phyloP scores from a whole-genome alignment of 2,797 vertebrate species.

The Trichosurus vulpecula region DNA sequence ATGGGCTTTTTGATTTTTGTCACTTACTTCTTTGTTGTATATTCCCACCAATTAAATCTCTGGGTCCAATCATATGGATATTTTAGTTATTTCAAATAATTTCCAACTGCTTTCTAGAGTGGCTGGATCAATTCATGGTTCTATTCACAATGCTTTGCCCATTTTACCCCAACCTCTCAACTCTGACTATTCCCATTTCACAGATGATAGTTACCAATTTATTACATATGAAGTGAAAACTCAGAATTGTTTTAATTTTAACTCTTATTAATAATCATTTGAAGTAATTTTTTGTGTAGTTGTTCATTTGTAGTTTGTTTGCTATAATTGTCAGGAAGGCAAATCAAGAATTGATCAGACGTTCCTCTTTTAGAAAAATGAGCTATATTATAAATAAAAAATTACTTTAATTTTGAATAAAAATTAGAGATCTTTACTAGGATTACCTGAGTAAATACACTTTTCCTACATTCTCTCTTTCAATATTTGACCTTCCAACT shows the following conservation, averaged over 20 bases:
- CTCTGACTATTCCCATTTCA: neutral
- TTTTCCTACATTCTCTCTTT: neutral
- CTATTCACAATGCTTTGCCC: neutral
- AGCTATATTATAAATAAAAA: neutral
- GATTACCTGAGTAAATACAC: neutral
- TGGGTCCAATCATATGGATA: neutral
- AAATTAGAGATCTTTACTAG: neutral
- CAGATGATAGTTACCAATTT: neutral
- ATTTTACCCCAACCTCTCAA: neutral
- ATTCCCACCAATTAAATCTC: neutral
- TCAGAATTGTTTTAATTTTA: neutral
- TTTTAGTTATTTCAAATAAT: neutral
- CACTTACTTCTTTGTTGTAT: neutral
- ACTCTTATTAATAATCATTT: neutral
- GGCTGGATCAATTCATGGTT: neutral
- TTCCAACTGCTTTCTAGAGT: neutral
- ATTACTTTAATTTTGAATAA: neutral
- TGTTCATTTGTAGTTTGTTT: neutral
- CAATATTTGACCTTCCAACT: neutral
- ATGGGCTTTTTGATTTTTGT: neutral
- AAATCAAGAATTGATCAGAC: neutral
- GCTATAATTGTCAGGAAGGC: neutral
- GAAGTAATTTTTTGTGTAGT: neutral
- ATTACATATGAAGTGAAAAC: neutral
- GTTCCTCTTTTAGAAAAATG: neutral